These are phyloP conservation scores for Harpegnathos saltator DNA, from an alignment of 1,140 invertebrate genomes.

Conservation along the genomic window DNA sequence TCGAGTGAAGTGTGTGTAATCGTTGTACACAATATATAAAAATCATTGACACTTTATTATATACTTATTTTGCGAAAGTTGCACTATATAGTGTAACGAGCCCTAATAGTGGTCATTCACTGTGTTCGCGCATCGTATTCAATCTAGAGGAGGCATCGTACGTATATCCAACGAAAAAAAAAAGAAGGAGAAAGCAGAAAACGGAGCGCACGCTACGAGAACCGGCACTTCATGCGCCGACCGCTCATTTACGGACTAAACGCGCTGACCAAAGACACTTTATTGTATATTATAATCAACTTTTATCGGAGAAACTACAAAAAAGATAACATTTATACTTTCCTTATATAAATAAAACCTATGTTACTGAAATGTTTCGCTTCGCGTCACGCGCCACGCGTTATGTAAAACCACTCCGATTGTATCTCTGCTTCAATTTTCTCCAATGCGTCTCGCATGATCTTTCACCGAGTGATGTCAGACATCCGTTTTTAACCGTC, in stretches of 20 bases:
- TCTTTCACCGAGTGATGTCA: not conserved
- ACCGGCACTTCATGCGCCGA: not conserved
- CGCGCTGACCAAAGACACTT: slow-evolving; percentile 12
- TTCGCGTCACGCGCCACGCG: slow-evolving; percentile 2
- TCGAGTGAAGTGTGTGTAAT: not conserved
- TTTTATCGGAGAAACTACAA: not conserved
- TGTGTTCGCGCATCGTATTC: not conserved
- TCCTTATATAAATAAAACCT: slow-evolving; percentile 34
- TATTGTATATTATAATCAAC: slow-evolving; percentile 6
- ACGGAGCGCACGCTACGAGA: not conserved
- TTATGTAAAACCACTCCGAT: not conserved
- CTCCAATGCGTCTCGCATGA: not conserved
- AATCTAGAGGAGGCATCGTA: not conserved
- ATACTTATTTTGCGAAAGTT: slow-evolving; percentile 21
- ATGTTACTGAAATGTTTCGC: not conserved
- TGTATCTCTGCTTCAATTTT: not conserved
- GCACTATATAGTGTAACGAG: not conserved
- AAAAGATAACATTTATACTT: slow-evolving; percentile 25
- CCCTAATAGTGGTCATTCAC: not conserved
- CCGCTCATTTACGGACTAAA: slow-evolving; percentile 5
- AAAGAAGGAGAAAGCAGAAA: not conserved
- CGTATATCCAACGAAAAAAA: not conserved
- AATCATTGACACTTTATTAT: slow-evolving; percentile 8
- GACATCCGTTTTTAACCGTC: not conserved
- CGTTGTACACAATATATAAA: slow-evolving; percentile 32